A percentile compares a stretch with the other conserved stretches of the same genome.
Evolutionary conservation across 2,797 vertebrate genomes (phyloP).

Genomic region (Potorous gilbertii): DNA sequence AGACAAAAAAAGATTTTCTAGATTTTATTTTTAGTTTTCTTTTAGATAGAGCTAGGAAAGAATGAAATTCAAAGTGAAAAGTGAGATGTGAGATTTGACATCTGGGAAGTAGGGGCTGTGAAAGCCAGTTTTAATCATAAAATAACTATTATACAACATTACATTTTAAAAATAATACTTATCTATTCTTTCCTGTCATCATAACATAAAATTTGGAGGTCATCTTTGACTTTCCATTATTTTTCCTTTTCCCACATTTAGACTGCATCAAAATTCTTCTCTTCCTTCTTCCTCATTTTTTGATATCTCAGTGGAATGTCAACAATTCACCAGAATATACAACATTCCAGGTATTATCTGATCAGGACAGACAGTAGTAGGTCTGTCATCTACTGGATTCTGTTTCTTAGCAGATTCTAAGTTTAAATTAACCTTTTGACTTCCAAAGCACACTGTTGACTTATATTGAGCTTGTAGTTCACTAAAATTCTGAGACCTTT

Average conservation of each 20-base stretch:
- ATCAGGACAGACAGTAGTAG: not conserved
- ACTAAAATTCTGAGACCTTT: not conserved
- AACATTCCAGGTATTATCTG: not conserved
- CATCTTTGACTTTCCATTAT: not conserved
- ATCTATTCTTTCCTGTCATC: not conserved
- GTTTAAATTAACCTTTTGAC: not conserved
- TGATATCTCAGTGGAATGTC: not conserved
- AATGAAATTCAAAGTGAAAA: slow-evolving; percentile 48
- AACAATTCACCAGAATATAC: not conserved
- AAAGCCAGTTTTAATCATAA: slow-evolving; percentile 38
- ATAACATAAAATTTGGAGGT: not conserved
- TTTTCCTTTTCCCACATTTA: not conserved
- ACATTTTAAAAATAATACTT: not conserved
- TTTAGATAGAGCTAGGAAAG: slow-evolving; percentile 7
- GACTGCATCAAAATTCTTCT: not conserved
- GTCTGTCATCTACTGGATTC: not conserved
- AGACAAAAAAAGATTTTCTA: not conserved
- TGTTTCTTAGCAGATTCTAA: not conserved
- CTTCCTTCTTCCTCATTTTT: not conserved
- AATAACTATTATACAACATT: slow-evolving; percentile 6
- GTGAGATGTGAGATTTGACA: slow-evolving; percentile 35
- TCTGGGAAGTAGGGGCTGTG: not conserved
- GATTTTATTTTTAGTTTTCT: slow-evolving; percentile 36
- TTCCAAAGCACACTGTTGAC: not conserved
- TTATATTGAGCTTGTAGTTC: not conserved